Evolutionary conservation across 2,797 vertebrate species (phyloP).

Genomic region (Spea hammondii): DNA sequence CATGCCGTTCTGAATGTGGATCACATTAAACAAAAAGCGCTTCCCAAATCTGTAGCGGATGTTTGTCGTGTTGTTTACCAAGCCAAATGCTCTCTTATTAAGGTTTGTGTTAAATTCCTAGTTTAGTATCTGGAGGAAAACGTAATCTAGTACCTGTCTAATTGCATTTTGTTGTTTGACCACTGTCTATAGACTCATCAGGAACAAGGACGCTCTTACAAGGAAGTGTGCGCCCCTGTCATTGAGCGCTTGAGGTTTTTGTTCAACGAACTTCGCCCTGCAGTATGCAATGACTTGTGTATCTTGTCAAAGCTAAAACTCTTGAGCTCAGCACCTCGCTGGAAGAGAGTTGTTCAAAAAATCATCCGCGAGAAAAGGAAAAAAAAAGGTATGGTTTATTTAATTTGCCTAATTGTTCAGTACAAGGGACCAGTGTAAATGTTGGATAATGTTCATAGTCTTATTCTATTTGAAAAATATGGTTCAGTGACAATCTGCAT

Average conservation of each 20-base stretch:
- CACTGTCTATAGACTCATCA: constrained; percentile 84
- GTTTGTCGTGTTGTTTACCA: constrained; percentile 97
- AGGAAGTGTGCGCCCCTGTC: constrained; percentile 96
- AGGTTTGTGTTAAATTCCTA: constrained; percentile 69
- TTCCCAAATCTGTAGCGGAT: constrained; percentile 94
- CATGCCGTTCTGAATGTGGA: constrained; percentile 88
- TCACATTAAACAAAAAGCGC: constrained; percentile 87
- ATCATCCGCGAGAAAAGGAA: constrained; percentile 92
- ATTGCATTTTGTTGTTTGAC: constrained; percentile 14
- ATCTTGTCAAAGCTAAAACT: constrained; percentile 94
- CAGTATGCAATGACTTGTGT: constrained; percentile 92
- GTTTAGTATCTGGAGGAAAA: not conserved
- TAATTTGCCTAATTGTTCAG: too few relatives aligned
- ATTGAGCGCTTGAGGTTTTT: constrained; percentile 94
- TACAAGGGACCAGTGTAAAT: too few relatives aligned
- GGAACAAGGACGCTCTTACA: constrained; percentile 98
- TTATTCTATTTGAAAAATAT: too few relatives aligned
- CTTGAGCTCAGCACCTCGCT: constrained; percentile 90
- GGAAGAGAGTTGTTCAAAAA: constrained; percentile 90
- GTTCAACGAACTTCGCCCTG: constrained; percentile 93
- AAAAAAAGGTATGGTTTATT: constrained; percentile 77
- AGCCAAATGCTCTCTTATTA: constrained; percentile 97
- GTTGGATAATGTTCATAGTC: too few relatives aligned
- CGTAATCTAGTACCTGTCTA: not conserved
- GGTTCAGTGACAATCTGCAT: too few relatives aligned